Conservation (phyloP, 1,140 invertebrate species). For the Cephus cinctus region DNA sequence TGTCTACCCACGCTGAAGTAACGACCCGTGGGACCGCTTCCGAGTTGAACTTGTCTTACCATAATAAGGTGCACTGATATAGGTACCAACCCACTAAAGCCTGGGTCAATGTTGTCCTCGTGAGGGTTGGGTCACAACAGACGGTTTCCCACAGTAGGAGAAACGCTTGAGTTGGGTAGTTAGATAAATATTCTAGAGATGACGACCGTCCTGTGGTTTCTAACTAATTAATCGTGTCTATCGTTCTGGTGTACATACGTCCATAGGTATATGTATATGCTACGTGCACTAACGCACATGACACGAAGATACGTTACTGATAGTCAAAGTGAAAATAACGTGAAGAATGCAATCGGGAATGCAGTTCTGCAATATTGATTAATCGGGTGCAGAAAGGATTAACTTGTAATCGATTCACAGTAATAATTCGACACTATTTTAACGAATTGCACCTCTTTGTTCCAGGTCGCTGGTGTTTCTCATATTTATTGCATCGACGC, state of each 20-base stretch:
- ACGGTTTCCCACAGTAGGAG: not conserved
- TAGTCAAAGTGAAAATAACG: no score
- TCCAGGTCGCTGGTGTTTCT: constrained; percentile 55
- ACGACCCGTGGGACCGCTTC: constrained; percentile 21
- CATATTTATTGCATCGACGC: constrained; percentile 42
- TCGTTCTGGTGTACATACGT: no score
- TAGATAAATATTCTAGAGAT: not conserved
- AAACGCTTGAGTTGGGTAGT: not conserved
- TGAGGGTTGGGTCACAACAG: not conserved
- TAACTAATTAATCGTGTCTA: not conserved
- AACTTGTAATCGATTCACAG: no score
- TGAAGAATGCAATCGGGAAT: no score
- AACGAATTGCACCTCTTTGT: no score
- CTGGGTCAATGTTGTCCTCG: constrained; percentile 30
- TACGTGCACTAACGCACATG: no score
- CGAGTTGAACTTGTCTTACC: constrained; percentile 22
- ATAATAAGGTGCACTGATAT: constrained; percentile 19
- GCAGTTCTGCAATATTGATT: no score
- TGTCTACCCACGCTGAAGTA: constrained; percentile 24
- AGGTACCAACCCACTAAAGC: constrained; percentile 17
- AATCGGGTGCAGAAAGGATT: no score
- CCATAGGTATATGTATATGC: no score
- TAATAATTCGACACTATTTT: no score
- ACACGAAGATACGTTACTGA: no score
- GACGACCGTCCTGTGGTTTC: not conserved